Evolutionary conservation across 1,140 invertebrate species (phyloP), one percentile per base, ranked within the genome.

Genomic region (Drosophila nigromelanica): DNA sequence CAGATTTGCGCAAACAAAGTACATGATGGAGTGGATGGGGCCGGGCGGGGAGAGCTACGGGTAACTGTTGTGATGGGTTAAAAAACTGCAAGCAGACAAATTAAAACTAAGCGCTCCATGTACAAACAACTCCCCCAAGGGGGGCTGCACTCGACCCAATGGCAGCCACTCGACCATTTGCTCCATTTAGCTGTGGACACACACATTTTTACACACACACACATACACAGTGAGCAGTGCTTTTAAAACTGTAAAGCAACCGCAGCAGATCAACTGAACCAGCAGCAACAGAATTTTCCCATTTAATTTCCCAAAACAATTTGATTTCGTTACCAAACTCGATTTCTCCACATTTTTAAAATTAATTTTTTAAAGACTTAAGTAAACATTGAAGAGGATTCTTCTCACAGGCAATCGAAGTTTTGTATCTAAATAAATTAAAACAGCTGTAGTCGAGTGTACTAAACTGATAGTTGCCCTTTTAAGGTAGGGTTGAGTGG

Each of bases 21-120:
- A 62, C 55, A 76, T 56, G 74, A 48, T 58, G 35, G 33, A 30
- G 59, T 8, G 2, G 39, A 51, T 8, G 18, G 37, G 14, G 33
- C 62, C 3, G 56, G 42, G 33, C 4, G 48, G 15, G 27, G 45
- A 2, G 5, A 0, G 27, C 27, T 6, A 0, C 5, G 24, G 12
- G 12, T 42, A 21, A 8, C 42, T 55, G 18, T 14, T 21, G 59
- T 51, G 12, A 18, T 30, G 58, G 45, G 42, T 50, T 43, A 73
- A 61, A 73, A 47, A 69, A 81, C 64, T 75, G 80, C 75, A 73
- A 72, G 75, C 78, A 86, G 82, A 87, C 82, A 86, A 86, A 86
- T 86, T 86, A 86, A 86, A 86, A 86, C 82, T 86, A 86, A 86
- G 82, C 82, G 82, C 75, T 86, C 58, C 75, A 81, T 81, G 75